phyloP scores from a whole-genome alignment of 2,888 invertebrate species.

The Leptogaster cylindrica region DNA sequence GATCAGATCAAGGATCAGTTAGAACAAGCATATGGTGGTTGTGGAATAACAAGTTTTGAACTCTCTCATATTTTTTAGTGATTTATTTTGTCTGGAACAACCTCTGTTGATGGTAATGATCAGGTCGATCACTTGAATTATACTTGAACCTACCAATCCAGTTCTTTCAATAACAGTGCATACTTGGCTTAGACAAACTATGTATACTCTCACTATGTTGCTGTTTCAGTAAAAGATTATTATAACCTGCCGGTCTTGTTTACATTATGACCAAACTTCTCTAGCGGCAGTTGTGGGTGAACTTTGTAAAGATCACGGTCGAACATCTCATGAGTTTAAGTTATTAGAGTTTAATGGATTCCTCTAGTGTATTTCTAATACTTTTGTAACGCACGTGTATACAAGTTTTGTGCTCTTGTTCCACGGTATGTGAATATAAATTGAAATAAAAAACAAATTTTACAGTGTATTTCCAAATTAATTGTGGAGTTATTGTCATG shows the following conservation, averaged over 20 bases:
- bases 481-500: no score
- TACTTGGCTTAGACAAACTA: constrained; percentile 30
- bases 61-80: constrained; percentile 13
- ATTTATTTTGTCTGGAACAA: constrained; percentile 27
- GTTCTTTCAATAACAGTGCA: constrained; percentile 13
- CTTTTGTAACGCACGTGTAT: no score
- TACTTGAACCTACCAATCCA: constrained; percentile 41
- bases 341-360: no score
- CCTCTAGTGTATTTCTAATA: no score
- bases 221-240: no score
- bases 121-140: constrained; percentile 42
- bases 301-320: constrained; percentile 4
- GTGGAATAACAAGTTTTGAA: constrained; percentile 38
- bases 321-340: no score
- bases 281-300: constrained; percentile 21
- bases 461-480: no score
- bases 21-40: constrained; percentile 43
- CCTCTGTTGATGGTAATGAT: constrained; percentile 35
- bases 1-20: constrained; percentile 38
- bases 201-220: constrained; percentile 20
- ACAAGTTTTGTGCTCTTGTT: no score
- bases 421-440: no score
- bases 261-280: constrained; percentile 6
- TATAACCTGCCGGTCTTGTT: constrained; percentile 11
- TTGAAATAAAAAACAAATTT: no score